phyloP scores from a whole-genome alignment of 2,797 vertebrate species.

The Lycodopsis pacificus region DNA sequence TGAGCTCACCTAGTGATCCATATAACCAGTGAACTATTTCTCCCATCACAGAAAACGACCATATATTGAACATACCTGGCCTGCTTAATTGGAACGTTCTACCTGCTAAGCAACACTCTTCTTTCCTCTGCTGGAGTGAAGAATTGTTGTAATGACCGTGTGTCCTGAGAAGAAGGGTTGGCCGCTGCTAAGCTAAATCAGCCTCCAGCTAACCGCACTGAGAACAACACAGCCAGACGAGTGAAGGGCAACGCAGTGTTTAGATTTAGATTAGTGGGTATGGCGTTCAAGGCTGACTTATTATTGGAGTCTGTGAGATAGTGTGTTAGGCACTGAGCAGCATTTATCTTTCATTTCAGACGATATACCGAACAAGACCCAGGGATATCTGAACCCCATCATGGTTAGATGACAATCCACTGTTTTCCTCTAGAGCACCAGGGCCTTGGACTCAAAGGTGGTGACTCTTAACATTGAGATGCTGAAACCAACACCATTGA shows the following conservation, averaged over 20 bases:
- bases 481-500: not conserved
- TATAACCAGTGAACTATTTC: not conserved
- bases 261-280: conserved; percentile 46
- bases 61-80: not conserved
- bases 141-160: not conserved
- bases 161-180: conserved; percentile 31
- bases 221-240: conserved; percentile 16
- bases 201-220: conserved; percentile 23
- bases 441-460: not conserved
- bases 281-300: conserved; percentile 22
- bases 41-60: not conserved
- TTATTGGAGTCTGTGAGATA: conserved; percentile 36
- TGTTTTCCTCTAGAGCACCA: not conserved
- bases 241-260: conserved; percentile 40
- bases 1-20: not conserved
- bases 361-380: not conserved
- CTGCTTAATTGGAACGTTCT: not conserved
- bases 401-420: not conserved
- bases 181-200: conserved; percentile 9
- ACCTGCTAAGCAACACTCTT: not conserved
- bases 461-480: not conserved
- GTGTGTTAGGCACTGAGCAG: not conserved
- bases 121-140: not conserved
- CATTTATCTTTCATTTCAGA: not conserved
- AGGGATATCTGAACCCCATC: not conserved